Evolutionary conservation across 1,140 invertebrate genomes (phyloP).

Genomic region (Diprion similis): DNA sequence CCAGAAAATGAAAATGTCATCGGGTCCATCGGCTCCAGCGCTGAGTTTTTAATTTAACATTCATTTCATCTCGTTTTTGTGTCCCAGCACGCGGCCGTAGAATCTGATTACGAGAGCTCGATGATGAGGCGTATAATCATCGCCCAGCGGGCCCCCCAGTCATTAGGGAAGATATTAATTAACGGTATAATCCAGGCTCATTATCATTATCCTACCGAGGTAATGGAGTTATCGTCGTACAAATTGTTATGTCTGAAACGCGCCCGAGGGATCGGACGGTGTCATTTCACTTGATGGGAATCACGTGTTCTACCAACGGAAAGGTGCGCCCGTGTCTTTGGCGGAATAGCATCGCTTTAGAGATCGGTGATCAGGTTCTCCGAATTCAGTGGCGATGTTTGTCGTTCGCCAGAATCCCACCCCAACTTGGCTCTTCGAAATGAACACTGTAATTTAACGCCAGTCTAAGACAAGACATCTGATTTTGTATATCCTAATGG

Average conservation of each 20-base stretch:
- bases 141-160: background rate
- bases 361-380: too few relatives aligned
- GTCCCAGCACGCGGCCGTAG: background rate
- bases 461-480: too few relatives aligned
- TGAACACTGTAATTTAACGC: too few relatives aligned
- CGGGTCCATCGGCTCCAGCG: background rate
- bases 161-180: constrained; percentile 6
- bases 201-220: background rate
- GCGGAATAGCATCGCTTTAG: too few relatives aligned
- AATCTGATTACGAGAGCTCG: constrained; percentile 4
- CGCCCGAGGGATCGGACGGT: background rate
- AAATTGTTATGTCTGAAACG: background rate
- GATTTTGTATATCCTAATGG: too few relatives aligned
- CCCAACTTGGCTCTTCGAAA: too few relatives aligned
- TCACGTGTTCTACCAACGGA: background rate
- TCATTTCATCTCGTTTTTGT: background rate
- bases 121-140: constrained; percentile 1
- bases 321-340: too few relatives aligned
- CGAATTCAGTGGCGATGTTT: too few relatives aligned
- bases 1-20: too few relatives aligned
- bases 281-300: background rate
- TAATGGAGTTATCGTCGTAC: constrained; percentile 5
- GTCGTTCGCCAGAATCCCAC: too few relatives aligned
- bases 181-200: constrained; percentile 3
- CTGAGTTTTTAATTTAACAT: background rate